phyloP scores from a whole-genome alignment of 2,797 vertebrate genomes.

The Lacerta agilis region DNA sequence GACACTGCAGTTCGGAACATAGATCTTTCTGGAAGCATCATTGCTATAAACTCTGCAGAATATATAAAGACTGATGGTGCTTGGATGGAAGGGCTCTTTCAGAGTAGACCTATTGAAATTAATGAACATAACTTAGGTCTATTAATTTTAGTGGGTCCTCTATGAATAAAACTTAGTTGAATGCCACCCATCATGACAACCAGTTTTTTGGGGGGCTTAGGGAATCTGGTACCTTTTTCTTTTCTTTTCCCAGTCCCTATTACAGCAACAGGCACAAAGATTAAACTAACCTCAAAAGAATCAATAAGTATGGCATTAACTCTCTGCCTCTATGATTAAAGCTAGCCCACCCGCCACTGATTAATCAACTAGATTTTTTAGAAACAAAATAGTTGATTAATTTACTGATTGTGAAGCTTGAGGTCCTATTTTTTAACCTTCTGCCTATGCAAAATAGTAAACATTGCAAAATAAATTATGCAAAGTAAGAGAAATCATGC shows the following conservation, averaged over 20 bases:
- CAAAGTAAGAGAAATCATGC: constrained; percentile 18
- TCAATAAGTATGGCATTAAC: not conserved
- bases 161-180: too few relatives aligned
- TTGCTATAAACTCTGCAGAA: not conserved
- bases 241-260: not conserved
- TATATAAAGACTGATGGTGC: not conserved
- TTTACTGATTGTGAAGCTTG: constrained; percentile 8
- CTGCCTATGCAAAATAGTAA: constrained; percentile 19
- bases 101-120: not conserved
- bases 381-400: constrained; percentile 21
- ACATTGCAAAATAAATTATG: constrained; percentile 5
- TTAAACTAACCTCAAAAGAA: not conserved
- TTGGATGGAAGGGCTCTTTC: not conserved
- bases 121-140: too few relatives aligned
- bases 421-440: constrained; percentile 8
- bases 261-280: not conserved
- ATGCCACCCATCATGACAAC: too few relatives aligned
- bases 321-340: not conserved
- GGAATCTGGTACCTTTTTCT: too few relatives aligned
- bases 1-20: not conserved
- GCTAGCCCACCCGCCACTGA: not conserved
- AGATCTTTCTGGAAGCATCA: not conserved
- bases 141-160: too few relatives aligned
- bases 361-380: not conserved
- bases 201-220: not conserved